Percentiles rank a stretch among this genome's conserved stretches.
These are phyloP conservation scores for Zootoca vivipara DNA, from an alignment of 2,113 vertebrate species.

Conservation along the genomic window DNA sequence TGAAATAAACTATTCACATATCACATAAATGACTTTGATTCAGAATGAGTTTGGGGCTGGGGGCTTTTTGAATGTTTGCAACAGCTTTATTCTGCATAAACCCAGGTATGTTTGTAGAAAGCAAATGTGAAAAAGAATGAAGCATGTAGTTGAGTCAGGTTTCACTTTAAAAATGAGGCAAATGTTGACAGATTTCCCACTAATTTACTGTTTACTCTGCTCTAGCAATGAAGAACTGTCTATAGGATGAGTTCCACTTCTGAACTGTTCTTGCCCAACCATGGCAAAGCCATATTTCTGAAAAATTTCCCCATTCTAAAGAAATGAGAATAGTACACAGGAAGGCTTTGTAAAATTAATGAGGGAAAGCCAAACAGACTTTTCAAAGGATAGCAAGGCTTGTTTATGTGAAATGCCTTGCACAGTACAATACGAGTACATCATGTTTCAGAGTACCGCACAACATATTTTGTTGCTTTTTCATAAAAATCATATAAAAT, in stretches of 20 bases:
- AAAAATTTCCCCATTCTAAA: background rate
- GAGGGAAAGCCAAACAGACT: background rate
- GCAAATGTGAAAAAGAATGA: constrained; percentile 34
- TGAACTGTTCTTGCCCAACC: background rate
- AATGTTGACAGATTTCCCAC: background rate
- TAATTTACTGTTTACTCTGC: background rate
- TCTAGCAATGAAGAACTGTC: background rate
- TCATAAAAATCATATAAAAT: background rate
- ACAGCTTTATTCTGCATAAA: constrained; percentile 17
- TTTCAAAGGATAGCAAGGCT: background rate
- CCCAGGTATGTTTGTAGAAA: constrained; percentile 32
- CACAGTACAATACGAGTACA: background rate
- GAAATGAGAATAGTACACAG: background rate
- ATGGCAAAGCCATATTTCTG: constrained; percentile 1
- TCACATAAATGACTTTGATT: background rate
- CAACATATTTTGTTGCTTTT: background rate
- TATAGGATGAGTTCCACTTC: background rate
- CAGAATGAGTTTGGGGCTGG: constrained; percentile 6
- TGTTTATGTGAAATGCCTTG: background rate
- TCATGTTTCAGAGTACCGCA: background rate
- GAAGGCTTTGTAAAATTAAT: constrained; percentile 9
- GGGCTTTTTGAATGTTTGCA: too few relatives aligned
- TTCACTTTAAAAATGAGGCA: background rate
- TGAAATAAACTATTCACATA: background rate
- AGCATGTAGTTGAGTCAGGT: constrained; percentile 33